Conservation (phyloP, 2,888 invertebrate species). For the Drosophila neotestacea region DNA sequence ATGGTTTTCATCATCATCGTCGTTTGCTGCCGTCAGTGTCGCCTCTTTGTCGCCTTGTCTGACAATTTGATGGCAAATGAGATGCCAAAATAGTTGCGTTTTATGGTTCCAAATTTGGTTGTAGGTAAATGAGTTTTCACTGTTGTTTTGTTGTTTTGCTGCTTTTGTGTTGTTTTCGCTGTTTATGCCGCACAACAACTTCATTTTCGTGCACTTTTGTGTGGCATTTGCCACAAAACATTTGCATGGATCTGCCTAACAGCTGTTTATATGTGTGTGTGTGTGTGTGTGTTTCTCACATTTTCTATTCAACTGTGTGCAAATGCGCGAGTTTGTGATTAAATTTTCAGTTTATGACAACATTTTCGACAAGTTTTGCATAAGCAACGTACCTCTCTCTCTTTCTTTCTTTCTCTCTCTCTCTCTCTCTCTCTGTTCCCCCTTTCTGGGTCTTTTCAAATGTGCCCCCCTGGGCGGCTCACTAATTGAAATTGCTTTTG, state of each 20-base stretch:
- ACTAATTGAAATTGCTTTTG: constrained; percentile 79
- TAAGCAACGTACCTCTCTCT: constrained; percentile 22
- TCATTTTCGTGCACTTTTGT: constrained; percentile 62
- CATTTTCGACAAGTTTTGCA: constrained; percentile 57
- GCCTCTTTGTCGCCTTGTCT: constrained; percentile 59
- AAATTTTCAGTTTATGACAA: constrained; percentile 66
- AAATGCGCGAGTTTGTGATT: constrained; percentile 63
- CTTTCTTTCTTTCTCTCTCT: too few relatives aligned
- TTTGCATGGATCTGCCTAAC: constrained; percentile 40
- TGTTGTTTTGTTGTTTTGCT: constrained; percentile 32
- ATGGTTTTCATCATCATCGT: constrained; percentile 14
- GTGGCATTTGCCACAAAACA: constrained; percentile 45
- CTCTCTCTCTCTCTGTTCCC: too few relatives aligned
- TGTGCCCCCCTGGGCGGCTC: constrained; percentile 27
- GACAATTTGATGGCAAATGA: constrained; percentile 65
- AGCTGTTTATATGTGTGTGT: constrained; percentile 5
- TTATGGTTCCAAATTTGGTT: constrained; percentile 56
- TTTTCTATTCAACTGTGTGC: constrained; percentile 37
- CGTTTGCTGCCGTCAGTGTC: constrained; percentile 42
- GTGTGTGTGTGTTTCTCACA: constrained; percentile 2
- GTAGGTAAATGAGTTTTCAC: constrained; percentile 68
- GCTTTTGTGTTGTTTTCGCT: constrained; percentile 7
- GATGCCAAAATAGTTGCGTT: constrained; percentile 76
- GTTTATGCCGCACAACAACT: constrained; percentile 47
- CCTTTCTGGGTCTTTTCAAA: background rate